Base-by-base conservation (phyloP, 2,797 vertebrate genomes). In the Somateria mollissima region DNA sequence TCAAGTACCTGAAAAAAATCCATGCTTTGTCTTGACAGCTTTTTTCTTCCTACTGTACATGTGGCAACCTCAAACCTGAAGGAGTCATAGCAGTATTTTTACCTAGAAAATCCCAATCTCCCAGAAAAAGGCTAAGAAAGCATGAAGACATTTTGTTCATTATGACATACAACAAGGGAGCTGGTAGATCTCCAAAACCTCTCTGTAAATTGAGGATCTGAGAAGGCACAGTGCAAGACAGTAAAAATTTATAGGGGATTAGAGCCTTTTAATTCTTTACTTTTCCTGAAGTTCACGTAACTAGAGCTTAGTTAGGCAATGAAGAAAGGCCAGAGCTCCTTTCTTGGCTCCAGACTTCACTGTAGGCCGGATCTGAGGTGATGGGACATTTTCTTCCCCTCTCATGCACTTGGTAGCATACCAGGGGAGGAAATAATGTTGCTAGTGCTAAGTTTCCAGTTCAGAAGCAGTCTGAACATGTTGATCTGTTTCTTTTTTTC, bases 381-480 rank as follows among this genome's bases (percentile, higher is more conserved):
- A 78, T 12, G 20, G 34, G 32, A 41, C n/a, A 37, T 5, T 7
- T 47, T 84, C 65, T 77, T 49, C 32, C 21, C 10, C 10, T 57
- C 45, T 87, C 25, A 11, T 1, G 10, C 15, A 57, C 45, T 45
- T 41, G 21, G 41, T 17, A 77, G 57, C 8, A 27, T 6, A 72
- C 65, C 77, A 88, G 4, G 32, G 47, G 10, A 92, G 7, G 57
- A 78, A 81, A 66, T 0, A 0, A 21, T 34, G 83, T 18, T 60
- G 17, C 53, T 30, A 45, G 32, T 30, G 41, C 36, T 51, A 61
- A 16, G 16, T 32, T 45, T 90, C 25, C 32, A 74, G 80, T 43
- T 82, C 66, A 64, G 83, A 1, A 88, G 70, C 39, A 84, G 93
- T 60, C 79, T 88, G 66, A 86, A 88, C 88, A 86, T 41, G 86